phyloP scores from a whole-genome alignment of 1,140 invertebrate species.

The Papilio helenus region DNA sequence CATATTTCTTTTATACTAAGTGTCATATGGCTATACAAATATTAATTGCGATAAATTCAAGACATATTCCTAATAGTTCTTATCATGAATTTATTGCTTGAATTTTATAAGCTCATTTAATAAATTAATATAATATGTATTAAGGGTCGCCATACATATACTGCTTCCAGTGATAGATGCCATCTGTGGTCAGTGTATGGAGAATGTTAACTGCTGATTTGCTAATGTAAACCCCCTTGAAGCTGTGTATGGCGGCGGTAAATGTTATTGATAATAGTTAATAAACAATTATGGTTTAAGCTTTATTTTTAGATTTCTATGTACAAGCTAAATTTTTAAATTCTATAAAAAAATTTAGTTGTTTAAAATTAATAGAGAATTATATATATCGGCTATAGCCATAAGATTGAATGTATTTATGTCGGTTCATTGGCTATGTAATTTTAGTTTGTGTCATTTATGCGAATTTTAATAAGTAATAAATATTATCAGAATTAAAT shows the following conservation, averaged over 20 bases:
- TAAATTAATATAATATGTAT: background rate
- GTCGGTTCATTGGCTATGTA: conserved; percentile 6
- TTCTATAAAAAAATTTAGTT: background rate
- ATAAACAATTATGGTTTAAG: background rate
- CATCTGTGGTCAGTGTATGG: background rate
- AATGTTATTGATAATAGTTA: background rate
- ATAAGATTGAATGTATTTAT: background rate
- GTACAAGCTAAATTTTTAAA: background rate
- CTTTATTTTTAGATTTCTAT: conserved; percentile 5
- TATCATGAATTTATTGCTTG: background rate
- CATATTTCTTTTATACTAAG: background rate
- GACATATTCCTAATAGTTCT: conserved; percentile 8
- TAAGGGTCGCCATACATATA: background rate
- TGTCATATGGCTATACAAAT: background rate
- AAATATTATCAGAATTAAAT: conserved; percentile 21
- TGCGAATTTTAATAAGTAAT: background rate
- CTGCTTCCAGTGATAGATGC: background rate
- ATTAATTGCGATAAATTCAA: conserved; percentile 1
- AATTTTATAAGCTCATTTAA: background rate
- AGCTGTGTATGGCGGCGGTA: background rate
- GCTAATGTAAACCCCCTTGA: background rate
- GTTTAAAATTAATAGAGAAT: background rate
- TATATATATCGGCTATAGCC: background rate
- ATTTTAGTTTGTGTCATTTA: conserved; percentile 10
- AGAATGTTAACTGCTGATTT: background rate